These are phyloP conservation scores for Ophion costatus DNA, from an alignment of 2,888 invertebrate species.

Conservation along the genomic window DNA sequence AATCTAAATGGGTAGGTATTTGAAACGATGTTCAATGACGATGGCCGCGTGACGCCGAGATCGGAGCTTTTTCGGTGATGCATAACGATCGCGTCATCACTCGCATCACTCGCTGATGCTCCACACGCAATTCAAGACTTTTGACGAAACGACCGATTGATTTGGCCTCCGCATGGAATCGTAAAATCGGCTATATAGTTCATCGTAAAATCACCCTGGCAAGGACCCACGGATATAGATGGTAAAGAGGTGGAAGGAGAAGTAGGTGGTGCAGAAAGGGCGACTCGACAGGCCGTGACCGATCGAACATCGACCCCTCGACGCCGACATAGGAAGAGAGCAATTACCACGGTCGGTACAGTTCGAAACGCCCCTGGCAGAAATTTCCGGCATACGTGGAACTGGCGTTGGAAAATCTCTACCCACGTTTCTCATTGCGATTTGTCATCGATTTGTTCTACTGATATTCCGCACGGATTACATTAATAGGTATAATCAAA, in stretches of 20 bases:
- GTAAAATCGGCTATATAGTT: constrained; percentile 73
- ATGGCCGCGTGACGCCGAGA: neutral
- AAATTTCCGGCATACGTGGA: constrained; percentile 37
- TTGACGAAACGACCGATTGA: constrained; percentile 73
- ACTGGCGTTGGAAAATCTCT: constrained; percentile 42
- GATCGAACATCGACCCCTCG: constrained; percentile 66
- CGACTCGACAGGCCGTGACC: constrained; percentile 45
- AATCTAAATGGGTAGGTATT: constrained; percentile 43
- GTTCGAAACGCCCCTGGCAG: constrained; percentile 55
- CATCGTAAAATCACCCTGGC: constrained; percentile 71
- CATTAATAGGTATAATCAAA: neutral
- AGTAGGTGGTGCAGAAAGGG: constrained; percentile 11
- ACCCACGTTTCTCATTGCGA: constrained; percentile 40
- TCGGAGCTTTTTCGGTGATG: constrained; percentile 41
- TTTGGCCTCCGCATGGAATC: constrained; percentile 67
- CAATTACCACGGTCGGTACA: constrained; percentile 69
- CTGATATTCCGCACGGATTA: constrained; percentile 38
- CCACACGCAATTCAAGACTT: constrained; percentile 51
- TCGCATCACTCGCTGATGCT: constrained; percentile 49
- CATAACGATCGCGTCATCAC: constrained; percentile 53
- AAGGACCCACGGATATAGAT: constrained; percentile 32
- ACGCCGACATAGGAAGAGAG: constrained; percentile 65
- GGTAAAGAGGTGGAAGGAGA: neutral
- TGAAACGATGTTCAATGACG: constrained; percentile 31
- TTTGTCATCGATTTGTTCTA: constrained; percentile 40